Conservation (phyloP, 2,113 vertebrate species). For the Phoenicopterus ruber region DNA sequence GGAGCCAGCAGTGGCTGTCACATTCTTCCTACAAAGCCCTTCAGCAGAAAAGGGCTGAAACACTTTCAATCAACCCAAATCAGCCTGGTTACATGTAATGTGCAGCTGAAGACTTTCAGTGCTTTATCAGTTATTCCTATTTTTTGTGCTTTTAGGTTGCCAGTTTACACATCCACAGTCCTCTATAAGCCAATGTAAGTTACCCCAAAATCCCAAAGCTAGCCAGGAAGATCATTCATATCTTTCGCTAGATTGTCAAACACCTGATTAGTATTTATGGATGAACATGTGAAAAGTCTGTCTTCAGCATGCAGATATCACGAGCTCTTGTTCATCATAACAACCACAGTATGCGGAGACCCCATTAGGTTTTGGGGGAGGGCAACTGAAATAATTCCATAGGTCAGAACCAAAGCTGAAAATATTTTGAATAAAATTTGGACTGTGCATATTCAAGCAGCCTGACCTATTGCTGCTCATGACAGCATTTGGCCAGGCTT, state of each 20-base stretch:
- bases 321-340: not conserved
- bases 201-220: not conserved
- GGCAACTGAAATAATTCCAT: not conserved
- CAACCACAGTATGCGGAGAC: not conserved
- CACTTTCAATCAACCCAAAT: not conserved
- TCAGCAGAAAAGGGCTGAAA: not conserved
- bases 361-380: not conserved
- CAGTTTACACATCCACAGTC: not conserved
- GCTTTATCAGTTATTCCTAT: constrained; percentile 23
- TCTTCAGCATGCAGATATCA: not conserved
- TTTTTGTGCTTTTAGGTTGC: not conserved
- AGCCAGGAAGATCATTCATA: not conserved
- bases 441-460: not conserved
- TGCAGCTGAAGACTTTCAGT: constrained; percentile 18
- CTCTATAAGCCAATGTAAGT: not conserved
- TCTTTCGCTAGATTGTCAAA: not conserved
- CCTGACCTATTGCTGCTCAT: not conserved
- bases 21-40: not conserved
- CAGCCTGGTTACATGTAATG: not conserved
- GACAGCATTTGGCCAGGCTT: not conserved
- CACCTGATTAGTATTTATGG: not conserved
- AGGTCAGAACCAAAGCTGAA: not conserved
- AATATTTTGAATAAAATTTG: not conserved
- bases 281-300: not conserved
- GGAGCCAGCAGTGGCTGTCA: constrained; percentile 21